These are phyloP conservation scores for Phalacrocorax carbo DNA, from an alignment of 2,113 vertebrate species.

Conservation along the genomic window DNA sequence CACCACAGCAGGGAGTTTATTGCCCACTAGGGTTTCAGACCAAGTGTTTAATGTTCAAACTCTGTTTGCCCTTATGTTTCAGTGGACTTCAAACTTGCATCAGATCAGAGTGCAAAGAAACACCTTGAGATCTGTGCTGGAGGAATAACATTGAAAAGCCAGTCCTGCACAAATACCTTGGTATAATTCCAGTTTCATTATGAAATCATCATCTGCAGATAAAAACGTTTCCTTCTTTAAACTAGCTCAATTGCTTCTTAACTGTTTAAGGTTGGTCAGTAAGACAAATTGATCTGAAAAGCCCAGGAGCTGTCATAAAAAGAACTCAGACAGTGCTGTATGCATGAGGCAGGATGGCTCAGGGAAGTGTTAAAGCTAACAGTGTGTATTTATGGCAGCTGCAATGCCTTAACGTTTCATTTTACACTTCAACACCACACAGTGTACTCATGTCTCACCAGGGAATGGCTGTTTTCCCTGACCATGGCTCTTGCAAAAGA, in stretches of 20 bases:
- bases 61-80: neutral
- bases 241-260: constrained; percentile 51
- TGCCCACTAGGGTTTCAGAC: neutral
- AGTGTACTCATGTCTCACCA: neutral
- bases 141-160: neutral
- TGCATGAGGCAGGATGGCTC: constrained; percentile 18
- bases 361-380: constrained; percentile 57
- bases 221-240: constrained; percentile 46
- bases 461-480: neutral
- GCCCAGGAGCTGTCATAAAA: constrained; percentile 48
- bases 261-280: constrained; percentile 50
- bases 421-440: constrained; percentile 19
- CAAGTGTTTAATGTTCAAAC: neutral
- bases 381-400: constrained; percentile 58
- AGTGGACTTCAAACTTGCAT: constrained; percentile 16
- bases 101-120: constrained; percentile 22
- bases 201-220: constrained; percentile 40
- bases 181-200: constrained; percentile 49
- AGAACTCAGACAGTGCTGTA: constrained; percentile 1
- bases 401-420: constrained; percentile 54
- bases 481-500: neutral
- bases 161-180: constrained; percentile 8
- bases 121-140: constrained; percentile 2
- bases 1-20: neutral
- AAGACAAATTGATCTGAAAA: constrained; percentile 61